Evolutionary conservation across 1,140 invertebrate species (phyloP), one percentile per base, ranked within the genome.

Genomic region (Neodiprion virginianus): DNA sequence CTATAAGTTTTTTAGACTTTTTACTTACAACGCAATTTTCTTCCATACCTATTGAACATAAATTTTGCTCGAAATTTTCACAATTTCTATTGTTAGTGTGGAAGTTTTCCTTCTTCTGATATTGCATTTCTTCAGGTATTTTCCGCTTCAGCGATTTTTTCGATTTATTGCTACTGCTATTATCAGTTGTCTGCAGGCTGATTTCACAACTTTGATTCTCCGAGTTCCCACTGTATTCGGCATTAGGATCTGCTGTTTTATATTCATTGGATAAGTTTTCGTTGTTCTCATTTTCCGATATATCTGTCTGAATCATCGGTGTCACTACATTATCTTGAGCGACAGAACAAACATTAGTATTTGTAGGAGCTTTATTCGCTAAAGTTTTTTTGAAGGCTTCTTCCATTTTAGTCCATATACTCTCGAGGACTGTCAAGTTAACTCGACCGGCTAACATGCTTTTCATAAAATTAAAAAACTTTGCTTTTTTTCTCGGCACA

Each of bases 401-500:
- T 80, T 94, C 93, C 75, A 95, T 92, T 77, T 94, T 90, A 65
- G 89, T 83, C 93, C 94, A 95, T 11, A 93, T 91, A 74, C 89
- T 89, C 66, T 93, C 90, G 71, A 94, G 90, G 75, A 93, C 88
- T 67, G 88, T 81, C 66, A 82, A 84, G 72, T 90, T 90, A 47
- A 89, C 88, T 85, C 89, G 90, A 14, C 89, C 86, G 49, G 91
- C 90, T 21, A 84, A 77, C 40, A 91, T 89, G 85, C 90, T 94
- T 79, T 88, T 91, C 8, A 94, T 89, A 86, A 94, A 95, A 81
- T 95, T 95, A 76, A 95, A 88, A 88, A 98, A 99, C 84, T 97
- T 98, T 0, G 89, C 87, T 83, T 96, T 95, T 84, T 98, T 98
- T 61, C 96, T 90, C n/a, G 97, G 97, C 80, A 98, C 95, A 85